Conservation (phyloP, 2,113 vertebrate genomes). For the Hydropotes inermis region DNA sequence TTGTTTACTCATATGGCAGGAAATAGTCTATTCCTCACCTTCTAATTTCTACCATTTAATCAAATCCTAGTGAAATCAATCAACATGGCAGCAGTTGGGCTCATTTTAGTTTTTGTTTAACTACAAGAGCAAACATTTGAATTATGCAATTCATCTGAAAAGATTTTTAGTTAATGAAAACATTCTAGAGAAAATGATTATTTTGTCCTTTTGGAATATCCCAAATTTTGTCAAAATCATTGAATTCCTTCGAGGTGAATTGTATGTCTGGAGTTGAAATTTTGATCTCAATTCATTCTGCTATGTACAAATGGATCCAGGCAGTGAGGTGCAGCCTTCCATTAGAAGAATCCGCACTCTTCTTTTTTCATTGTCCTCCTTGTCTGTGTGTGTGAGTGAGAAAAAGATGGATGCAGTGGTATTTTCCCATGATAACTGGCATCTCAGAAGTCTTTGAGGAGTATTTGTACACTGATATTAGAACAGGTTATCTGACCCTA, state of each 20-base stretch:
- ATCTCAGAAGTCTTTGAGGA: background rate
- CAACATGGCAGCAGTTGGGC: background rate
- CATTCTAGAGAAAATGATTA: background rate
- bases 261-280: background rate
- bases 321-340: background rate
- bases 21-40: background rate
- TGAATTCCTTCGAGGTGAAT: background rate
- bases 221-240: background rate
- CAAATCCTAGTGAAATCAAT: background rate
- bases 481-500: background rate
- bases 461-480: background rate
- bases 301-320: fast-evolving
- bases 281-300: background rate
- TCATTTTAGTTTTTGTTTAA: background rate
- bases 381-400: background rate
- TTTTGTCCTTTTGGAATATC: background rate
- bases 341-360: fast-evolving
- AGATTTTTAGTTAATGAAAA: background rate
- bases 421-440: background rate
- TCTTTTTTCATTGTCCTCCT: background rate
- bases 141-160: background rate
- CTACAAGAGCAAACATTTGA: background rate
- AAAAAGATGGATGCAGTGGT: background rate
- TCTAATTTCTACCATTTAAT: background rate
- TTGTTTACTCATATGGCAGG: background rate